These are phyloP conservation scores for Miichthys miiuy DNA, from an alignment of 2,797 vertebrate genomes.

Conservation along the genomic window DNA sequence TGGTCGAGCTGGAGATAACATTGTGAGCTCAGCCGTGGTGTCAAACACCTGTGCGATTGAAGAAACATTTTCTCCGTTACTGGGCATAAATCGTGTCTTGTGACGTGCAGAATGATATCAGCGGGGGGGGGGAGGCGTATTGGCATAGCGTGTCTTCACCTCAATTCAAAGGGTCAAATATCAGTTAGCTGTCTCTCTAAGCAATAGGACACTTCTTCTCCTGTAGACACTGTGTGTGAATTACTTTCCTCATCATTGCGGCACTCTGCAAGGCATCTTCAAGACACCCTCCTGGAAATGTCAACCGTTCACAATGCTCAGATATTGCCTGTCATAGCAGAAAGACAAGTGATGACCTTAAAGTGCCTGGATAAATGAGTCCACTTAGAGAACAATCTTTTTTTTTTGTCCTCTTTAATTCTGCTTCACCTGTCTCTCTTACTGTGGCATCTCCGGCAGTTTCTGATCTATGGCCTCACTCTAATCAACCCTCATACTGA, in stretches of 20 bases:
- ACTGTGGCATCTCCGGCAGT: conserved; percentile 23
- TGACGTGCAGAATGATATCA: conserved; percentile 50
- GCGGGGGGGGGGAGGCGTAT: conserved; percentile 44
- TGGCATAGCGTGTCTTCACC: conserved; percentile 65
- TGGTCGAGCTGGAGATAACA: conserved; percentile 62
- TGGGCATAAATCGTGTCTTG: conserved; percentile 52
- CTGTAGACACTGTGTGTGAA: conserved; percentile 60
- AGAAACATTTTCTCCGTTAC: conserved; percentile 59
- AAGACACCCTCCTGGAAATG: conserved; percentile 78
- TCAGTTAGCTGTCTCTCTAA: conserved; percentile 58
- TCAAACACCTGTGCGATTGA: conserved; percentile 71
- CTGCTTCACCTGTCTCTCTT: conserved; percentile 40
- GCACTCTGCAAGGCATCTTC: conserved; percentile 60
- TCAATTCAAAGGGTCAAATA: conserved; percentile 70
- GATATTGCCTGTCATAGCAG: conserved; percentile 71
- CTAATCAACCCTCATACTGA: conserved; percentile 70
- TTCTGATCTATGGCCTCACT: conserved; percentile 68
- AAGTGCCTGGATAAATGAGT: conserved; percentile 73
- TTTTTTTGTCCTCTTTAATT: conserved; percentile 60
- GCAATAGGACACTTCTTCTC: conserved; percentile 49
- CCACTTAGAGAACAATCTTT: conserved; percentile 69
- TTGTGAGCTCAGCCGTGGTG: conserved; percentile 64
- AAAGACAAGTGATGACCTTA: conserved; percentile 73
- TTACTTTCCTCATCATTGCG: conserved; percentile 58
- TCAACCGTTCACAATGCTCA: conserved; percentile 78